phyloP scores from a whole-genome alignment of 2,888 invertebrate genomes.

The Mystacides longicornis region DNA sequence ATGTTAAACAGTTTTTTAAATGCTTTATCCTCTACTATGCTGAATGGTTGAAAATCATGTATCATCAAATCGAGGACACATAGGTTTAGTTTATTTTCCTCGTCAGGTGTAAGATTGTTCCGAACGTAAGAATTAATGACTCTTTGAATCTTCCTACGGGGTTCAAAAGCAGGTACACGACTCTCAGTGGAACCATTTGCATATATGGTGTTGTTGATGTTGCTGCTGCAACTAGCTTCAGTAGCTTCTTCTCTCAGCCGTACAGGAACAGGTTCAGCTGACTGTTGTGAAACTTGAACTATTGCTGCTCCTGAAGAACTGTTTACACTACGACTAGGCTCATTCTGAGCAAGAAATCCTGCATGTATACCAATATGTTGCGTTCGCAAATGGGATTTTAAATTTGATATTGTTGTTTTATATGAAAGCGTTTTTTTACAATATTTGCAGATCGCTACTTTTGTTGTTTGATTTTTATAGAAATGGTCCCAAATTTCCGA shows the following conservation, averaged over 20 bases:
- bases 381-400: not conserved
- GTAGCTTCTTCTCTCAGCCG: not conserved
- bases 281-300: not conserved
- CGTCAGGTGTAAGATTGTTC: not conserved
- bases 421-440: not conserved
- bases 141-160: not conserved
- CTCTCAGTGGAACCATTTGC: not conserved
- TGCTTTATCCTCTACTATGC: not conserved
- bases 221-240: not conserved
- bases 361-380: not conserved
- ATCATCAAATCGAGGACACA: not conserved
- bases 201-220: not conserved
- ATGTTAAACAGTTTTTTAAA: not conserved
- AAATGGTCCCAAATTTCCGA: no score
- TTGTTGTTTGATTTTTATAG: not conserved
- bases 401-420: conserved; percentile 2
- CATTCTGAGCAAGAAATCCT: not conserved
- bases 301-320: not conserved
- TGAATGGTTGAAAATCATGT: conserved; percentile 3
- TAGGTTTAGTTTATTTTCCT: not conserved
- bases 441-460: conserved; percentile 1
- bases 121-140: not conserved
- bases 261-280: not conserved
- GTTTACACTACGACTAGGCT: not conserved
- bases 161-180: not conserved